Evolutionary conservation across 2,888 invertebrate genomes (phyloP).

Genomic region (Philaethria dido): DNA sequence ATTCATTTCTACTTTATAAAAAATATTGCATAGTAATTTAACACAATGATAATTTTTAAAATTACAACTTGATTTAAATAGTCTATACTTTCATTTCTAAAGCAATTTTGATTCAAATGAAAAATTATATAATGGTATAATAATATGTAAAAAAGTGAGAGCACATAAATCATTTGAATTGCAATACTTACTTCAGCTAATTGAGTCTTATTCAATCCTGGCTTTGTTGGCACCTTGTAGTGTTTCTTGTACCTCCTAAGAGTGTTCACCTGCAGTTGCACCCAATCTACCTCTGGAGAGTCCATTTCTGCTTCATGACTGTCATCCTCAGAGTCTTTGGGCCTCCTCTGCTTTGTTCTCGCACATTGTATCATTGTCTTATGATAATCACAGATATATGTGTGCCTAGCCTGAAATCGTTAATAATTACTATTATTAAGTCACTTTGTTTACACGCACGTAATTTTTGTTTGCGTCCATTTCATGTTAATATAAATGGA

Average conservation of each 20-base stretch:
- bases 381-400: constrained; percentile 98
- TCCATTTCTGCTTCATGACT: constrained; percentile 97
- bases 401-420: constrained; percentile 91
- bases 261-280: constrained; percentile 97
- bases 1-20: too few relatives aligned
- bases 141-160: constrained; percentile 5
- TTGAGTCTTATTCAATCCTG: constrained; percentile 97
- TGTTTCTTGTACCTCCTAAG: constrained; percentile 96
- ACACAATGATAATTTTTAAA: neutral
- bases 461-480: constrained; percentile 34
- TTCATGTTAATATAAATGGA: constrained; percentile 24
- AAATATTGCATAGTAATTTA: neutral
- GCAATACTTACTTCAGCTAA: constrained; percentile 92
- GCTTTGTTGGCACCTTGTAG: constrained; percentile 95
- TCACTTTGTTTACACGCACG: constrained; percentile 26
- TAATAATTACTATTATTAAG: constrained; percentile 39
- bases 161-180: neutral
- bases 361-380: constrained; percentile 98
- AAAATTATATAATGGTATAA: neutral
- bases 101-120: neutral
- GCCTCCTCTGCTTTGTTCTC: constrained; percentile 92
- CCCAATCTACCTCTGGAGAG: constrained; percentile 96
- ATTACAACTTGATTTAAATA: neutral
- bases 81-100: constrained; percentile 1
- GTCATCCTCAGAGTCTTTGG: constrained; percentile 97